phyloP scores from a whole-genome alignment of 2,113 vertebrate species.

The Empidonax alnorum region DNA sequence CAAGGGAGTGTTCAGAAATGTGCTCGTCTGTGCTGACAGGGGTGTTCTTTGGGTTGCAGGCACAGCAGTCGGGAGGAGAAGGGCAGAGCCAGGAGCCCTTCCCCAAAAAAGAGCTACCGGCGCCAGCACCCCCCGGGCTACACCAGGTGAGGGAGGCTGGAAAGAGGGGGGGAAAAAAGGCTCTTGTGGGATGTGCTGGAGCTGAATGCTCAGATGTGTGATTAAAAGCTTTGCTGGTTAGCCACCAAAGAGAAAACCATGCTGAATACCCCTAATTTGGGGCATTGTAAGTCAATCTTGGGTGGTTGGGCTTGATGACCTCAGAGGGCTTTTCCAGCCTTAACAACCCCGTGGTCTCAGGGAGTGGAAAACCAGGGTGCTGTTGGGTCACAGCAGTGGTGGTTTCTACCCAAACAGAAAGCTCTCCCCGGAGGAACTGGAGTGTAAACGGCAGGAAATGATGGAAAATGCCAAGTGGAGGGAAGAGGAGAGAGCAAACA shows the following conservation, averaged over 20 bases:
- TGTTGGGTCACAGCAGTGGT: accelerated
- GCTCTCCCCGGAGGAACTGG: conserved; percentile 87
- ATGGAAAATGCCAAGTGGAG: conserved; percentile 89
- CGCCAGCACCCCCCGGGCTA: conserved; percentile 73
- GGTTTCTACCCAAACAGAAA: conserved; percentile 74
- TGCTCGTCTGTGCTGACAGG: background rate
- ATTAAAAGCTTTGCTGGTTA: background rate
- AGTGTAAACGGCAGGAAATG: conserved; percentile 87
- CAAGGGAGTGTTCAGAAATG: accelerated
- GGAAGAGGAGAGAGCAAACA: conserved; percentile 86
- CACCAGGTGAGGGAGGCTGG: conserved; percentile 74
- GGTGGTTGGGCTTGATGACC: no score
- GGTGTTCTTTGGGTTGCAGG: conserved; percentile 31
- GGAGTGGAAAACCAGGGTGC: background rate
- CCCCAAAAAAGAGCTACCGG: conserved; percentile 72
- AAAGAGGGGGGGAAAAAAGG: background rate
- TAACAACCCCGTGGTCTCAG: accelerated
- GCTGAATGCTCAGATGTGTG: background rate
- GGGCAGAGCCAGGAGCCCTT: conserved; percentile 70
- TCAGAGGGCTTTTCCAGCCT: background rate
- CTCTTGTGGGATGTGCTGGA: background rate
- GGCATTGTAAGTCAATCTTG: background rate
- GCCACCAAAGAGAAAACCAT: background rate
- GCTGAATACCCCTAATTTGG: background rate
- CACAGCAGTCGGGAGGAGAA: conserved; percentile 67